Percentiles rank a stretch among this genome's conserved stretches.
These are phyloP conservation scores for Digitonthophagus gazella DNA, from an alignment of 2,888 invertebrate genomes.

Conservation along the genomic window DNA sequence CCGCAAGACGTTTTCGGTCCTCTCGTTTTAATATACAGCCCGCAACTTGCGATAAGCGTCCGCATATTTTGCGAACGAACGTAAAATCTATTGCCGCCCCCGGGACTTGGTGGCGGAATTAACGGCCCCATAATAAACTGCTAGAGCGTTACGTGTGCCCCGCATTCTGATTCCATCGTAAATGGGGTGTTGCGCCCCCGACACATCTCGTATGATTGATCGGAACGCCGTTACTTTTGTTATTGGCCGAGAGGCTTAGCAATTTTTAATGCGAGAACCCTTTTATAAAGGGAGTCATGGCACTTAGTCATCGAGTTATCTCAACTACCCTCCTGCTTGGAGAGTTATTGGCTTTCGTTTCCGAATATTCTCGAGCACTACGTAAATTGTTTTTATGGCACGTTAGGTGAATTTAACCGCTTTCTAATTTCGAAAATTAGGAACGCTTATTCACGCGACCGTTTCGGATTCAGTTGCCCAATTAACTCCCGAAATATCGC, in stretches of 20 bases:
- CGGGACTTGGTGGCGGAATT: background rate
- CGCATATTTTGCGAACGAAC: constrained; percentile 22
- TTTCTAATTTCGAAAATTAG: too few relatives aligned
- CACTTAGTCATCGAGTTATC: constrained; percentile 10
- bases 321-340: constrained; percentile 6
- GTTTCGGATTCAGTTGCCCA: background rate
- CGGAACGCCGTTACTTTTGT: constrained; percentile 15
- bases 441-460: too few relatives aligned
- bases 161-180: constrained; percentile 23
- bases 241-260: constrained; percentile 4
- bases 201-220: constrained; percentile 19
- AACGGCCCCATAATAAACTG: constrained; percentile 22
- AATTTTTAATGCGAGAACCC: constrained; percentile 16
- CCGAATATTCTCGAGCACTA: constrained; percentile 1
- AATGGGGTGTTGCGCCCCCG: constrained; percentile 23
- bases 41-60: constrained; percentile 23
- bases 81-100: constrained; percentile 23
- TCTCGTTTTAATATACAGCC: constrained; percentile 23
- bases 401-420: too few relatives aligned
- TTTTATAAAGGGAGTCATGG: constrained; percentile 14
- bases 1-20: background rate
- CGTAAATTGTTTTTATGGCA: constrained; percentile 10
- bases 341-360: too few relatives aligned
- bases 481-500: background rate
- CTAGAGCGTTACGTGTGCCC: constrained; percentile 20